These are phyloP conservation scores for Euthynnus affinis DNA, from an alignment of 2,797 vertebrate species.

Conservation along the genomic window DNA sequence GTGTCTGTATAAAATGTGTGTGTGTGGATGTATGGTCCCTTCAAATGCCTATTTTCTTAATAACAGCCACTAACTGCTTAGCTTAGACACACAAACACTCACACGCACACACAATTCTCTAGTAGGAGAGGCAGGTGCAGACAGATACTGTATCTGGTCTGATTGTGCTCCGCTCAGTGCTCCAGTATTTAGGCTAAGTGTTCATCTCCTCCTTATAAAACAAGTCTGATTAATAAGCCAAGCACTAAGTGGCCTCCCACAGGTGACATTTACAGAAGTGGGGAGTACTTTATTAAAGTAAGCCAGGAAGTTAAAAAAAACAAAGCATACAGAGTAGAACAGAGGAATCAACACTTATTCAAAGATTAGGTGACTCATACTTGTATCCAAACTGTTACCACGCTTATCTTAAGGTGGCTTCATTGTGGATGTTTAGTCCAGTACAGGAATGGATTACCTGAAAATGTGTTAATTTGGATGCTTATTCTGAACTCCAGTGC, in stretches of 20 bases:
- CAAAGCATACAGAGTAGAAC: slow-evolving; percentile 37
- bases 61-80: slow-evolving; percentile 46
- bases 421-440: not conserved
- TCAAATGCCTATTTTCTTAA: slow-evolving; percentile 54
- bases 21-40: slow-evolving; percentile 5
- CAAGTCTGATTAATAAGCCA: slow-evolving; percentile 67
- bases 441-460: not conserved
- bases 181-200: slow-evolving; percentile 58
- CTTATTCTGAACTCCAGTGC: not conserved
- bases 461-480: not conserved
- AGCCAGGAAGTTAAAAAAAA: slow-evolving; percentile 40
- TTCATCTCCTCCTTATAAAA: slow-evolving; percentile 71
- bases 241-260: slow-evolving; percentile 71
- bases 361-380: slow-evolving; percentile 4
- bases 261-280: slow-evolving; percentile 62
- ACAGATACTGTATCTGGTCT: slow-evolving; percentile 46
- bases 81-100: slow-evolving; percentile 7
- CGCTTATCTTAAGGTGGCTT: not conserved
- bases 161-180: slow-evolving; percentile 59
- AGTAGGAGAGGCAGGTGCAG: slow-evolving; percentile 67
- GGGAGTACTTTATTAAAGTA: slow-evolving; percentile 57
- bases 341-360: slow-evolving; percentile 11
- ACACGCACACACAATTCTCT: slow-evolving; percentile 12
- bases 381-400: not conserved
- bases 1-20: not conserved